Conservation (phyloP, 2,888 invertebrate species). For the Kryphioiulus occultus region DNA sequence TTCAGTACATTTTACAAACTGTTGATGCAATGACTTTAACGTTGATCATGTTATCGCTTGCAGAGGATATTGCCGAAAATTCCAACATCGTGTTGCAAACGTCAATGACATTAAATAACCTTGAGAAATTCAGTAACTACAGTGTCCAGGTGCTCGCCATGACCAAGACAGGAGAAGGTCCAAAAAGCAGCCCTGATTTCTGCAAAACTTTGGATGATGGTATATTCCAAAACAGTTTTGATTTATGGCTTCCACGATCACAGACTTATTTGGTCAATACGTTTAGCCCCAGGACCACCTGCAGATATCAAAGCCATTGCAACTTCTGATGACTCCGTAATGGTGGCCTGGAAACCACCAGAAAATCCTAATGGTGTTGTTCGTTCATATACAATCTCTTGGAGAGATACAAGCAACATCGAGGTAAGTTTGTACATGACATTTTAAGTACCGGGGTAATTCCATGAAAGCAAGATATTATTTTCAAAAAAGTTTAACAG, state of each 20-base stretch:
- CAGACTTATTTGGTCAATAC: no score
- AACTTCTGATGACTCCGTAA: slow-evolving; percentile 88
- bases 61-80: slow-evolving; percentile 48
- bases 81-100: slow-evolving; percentile 45
- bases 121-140: slow-evolving; percentile 95
- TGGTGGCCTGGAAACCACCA: slow-evolving; percentile 94
- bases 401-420: slow-evolving; percentile 63
- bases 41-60: no score
- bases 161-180: slow-evolving; percentile 94
- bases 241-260: no score
- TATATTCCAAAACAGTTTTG: slow-evolving; percentile 61
- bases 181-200: slow-evolving; percentile 84
- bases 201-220: slow-evolving; percentile 96
- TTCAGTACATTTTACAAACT: no score
- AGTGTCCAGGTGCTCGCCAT: slow-evolving; percentile 96
- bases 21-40: no score
- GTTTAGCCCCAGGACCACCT: slow-evolving; percentile 93
- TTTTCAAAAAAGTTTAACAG: no score
- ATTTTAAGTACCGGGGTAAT: no score
- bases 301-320: slow-evolving; percentile 91
- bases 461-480: no score
- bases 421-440: slow-evolving; percentile 50
- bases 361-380: slow-evolving; percentile 91
- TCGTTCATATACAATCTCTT: slow-evolving; percentile 90
- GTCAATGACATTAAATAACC: slow-evolving; percentile 72